Evolutionary conservation across 2,113 vertebrate species (phyloP), one percentile per base, ranked within the genome.

Genomic region (Pseudopodoces humilis): DNA sequence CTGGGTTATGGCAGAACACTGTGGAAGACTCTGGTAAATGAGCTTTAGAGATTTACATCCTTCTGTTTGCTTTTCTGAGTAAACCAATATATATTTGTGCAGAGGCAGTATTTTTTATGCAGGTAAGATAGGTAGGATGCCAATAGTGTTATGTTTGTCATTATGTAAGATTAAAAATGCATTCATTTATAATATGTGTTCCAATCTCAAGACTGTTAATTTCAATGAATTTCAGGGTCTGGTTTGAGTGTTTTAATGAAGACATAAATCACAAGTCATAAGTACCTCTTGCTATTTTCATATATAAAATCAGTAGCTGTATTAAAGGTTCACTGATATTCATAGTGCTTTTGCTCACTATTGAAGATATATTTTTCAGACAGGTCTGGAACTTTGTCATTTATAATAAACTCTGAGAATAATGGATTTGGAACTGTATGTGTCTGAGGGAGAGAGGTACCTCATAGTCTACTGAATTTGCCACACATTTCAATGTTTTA

Each of bases 211-310:
- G 91, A 92, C 27, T 13, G 17, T 90, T 97, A 95, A 91, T 97
- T 95, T 90, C 46, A 94, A 2, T 94, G 79, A 90, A 91, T 89
- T 87, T 67, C 85, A 96, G 55, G 64, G 59, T 90, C 68, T 91
- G 37, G 4, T 90, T 95, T 92, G 96, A 95, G 46, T 64, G 59
- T 83, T 96, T 96, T 95, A 94, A 92, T 92, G 83, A 96, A 94
- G 65, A 72, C 47, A 63, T 86, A 94, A 96, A 93, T 97, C 79
- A 96, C 50, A 22, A 85, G 49, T 56, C 50, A 41, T 39, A 91
- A 84, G 52, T 33, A 85, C 33, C 19, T 95, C 59, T 90, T 95
- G 46, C 74, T 15, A 30, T 87, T 79, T 93, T 91, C 78, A 15
- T 55, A 21, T 49, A 39, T 60, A 83, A 84, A 86, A 72, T 90